Evolutionary conservation across 2,888 invertebrate genomes (phyloP), one percentile per base, ranked within the genome.

Genomic region (Stenoptilia bipunctidactyla): DNA sequence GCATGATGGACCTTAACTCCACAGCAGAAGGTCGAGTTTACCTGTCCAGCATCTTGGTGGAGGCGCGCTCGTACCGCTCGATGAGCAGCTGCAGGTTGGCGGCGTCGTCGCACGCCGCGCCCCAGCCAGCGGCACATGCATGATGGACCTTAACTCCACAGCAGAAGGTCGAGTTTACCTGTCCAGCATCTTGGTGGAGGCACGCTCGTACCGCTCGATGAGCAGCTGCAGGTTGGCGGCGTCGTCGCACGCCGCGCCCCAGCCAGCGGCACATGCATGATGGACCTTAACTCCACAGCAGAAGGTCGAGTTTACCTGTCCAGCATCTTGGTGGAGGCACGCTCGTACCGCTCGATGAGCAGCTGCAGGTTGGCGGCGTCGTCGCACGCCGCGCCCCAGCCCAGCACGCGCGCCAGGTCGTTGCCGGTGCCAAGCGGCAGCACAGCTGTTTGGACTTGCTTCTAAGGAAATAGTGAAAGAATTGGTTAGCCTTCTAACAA

Each of bases 151-250:
- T n/a, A n/a, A n/a, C n/a, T n/a, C n/a, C n/a, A 25, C 25, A 25
- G 5, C 25, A 5, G 25, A 25, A 25, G 9, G 5, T 9, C 5
- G 5, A 6, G 5, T 47, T 56, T 54, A 90, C 90, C 97, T 91
- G 71, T 98, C 98, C 37, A 98, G 85, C 93, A 98, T 97, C 84
- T 97, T 97, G 39, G 96, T 96, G 61, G 96, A 93, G n/a, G 98
- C 97, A 53, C 93, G 92, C 74, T 98, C 98, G 68, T 97, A 96
- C 50, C 94, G 92, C 66, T 98, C 97, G 33, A 98, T 82, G 37
- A 97, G 88, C 55, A 93, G 92, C 8, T 96, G 95, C 37, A 98
- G 85, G 66, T 97, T 95, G 6, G 97, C 91, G 53, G 97, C 97
- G 62, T 97, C 97, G 60, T 97, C 97, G 63, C 97, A 97, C 9